Conservation (phyloP, 1,140 invertebrate genomes). For the Drosophila equinoxialis region DNA sequence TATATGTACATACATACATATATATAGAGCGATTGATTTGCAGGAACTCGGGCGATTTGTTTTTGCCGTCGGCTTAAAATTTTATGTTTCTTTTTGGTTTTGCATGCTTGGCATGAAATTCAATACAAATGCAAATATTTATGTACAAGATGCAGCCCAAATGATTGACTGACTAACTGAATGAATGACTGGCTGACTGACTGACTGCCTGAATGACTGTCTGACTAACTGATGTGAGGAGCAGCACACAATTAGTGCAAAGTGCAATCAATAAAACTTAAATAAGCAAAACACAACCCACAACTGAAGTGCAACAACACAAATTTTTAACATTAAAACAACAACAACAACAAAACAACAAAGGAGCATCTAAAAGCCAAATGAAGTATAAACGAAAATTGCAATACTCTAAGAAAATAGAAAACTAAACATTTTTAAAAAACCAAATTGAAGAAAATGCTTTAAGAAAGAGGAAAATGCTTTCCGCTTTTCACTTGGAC, state of each 20-base stretch:
- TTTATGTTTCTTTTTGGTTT: slow-evolving; percentile 17
- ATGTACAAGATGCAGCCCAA: slow-evolving; percentile 19
- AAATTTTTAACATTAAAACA: neutral
- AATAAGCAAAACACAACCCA: slow-evolving; percentile 45
- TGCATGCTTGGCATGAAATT: slow-evolving; percentile 55
- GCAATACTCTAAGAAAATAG: too few relatives aligned
- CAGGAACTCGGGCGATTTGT: slow-evolving; percentile 8
- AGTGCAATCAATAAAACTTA: slow-evolving; percentile 54
- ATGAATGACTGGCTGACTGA: neutral
- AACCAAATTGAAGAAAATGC: neutral
- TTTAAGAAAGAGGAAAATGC: too few relatives aligned
- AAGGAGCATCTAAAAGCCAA: neutral
- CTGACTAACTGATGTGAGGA: neutral
- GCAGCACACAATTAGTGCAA: slow-evolving; percentile 44
- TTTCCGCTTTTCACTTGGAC: too few relatives aligned
- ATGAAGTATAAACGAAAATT: neutral
- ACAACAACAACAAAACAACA: slow-evolving; percentile 1
- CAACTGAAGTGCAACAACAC: slow-evolving; percentile 13
- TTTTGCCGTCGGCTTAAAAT: slow-evolving; percentile 62
- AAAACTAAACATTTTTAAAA: too few relatives aligned
- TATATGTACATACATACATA: neutral
- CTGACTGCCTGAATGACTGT: neutral
- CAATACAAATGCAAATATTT: slow-evolving; percentile 59
- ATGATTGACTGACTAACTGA: neutral
- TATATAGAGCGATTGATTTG: slow-evolving; percentile 20